Conservation (phyloP, 2,888 invertebrate genomes). For the Nebria brevicollis region DNA sequence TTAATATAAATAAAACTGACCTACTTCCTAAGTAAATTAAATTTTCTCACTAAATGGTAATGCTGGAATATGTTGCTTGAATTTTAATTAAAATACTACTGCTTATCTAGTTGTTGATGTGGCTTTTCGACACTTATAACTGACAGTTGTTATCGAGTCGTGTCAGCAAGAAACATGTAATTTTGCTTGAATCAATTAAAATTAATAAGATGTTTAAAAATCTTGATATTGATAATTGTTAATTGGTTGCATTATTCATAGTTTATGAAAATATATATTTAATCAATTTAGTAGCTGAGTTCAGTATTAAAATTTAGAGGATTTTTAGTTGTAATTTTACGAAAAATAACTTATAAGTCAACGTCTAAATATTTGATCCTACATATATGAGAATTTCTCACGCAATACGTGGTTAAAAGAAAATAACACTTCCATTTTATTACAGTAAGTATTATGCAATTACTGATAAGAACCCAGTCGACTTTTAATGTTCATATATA, state of each 20-base stretch:
- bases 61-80: neutral
- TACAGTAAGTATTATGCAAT: slow-evolving; percentile 23
- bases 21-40: neutral
- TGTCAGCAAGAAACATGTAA: neutral
- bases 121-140: neutral
- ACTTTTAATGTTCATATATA: slow-evolving; percentile 37
- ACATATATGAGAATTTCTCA: slow-evolving; percentile 9
- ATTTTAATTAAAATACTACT: neutral
- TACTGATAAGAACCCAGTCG: slow-evolving; percentile 32
- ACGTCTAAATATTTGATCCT: slow-evolving; percentile 29
- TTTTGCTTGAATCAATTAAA: neutral
- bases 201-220: neutral
- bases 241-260: neutral
- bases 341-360: neutral
- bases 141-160: neutral
- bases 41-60: neutral
- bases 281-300: no score
- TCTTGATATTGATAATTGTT: neutral
- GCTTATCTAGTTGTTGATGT: neutral
- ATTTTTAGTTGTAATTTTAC: no score
- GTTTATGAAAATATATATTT: neutral
- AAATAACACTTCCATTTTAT: slow-evolving; percentile 43
- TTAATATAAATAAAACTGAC: neutral
- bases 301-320: no score
- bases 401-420: slow-evolving; percentile 18